Conservation (phyloP, 2,113 vertebrate species). For the Opisthocomus hoazin region DNA sequence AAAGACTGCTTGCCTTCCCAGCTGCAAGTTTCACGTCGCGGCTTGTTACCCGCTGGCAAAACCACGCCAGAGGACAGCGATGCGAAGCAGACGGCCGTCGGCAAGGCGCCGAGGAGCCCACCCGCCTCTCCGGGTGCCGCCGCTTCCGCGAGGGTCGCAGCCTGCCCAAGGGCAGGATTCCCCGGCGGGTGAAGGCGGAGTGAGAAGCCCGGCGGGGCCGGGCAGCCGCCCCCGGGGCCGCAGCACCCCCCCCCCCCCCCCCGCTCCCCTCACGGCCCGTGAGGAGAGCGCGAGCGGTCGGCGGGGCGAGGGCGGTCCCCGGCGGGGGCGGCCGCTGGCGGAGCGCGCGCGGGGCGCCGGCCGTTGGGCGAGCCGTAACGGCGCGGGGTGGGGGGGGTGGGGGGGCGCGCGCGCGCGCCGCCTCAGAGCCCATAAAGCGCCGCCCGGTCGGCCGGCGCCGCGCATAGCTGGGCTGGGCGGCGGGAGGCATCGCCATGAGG, state of each 20-base stretch:
- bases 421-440: conserved; percentile 35
- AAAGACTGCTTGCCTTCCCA: neutral
- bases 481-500: conserved; percentile 72
- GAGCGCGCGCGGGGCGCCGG: neutral
- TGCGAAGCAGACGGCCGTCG: neutral
- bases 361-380: neutral
- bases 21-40: neutral
- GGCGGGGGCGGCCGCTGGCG: neutral
- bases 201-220: accelerated
- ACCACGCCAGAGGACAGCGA: accelerated
- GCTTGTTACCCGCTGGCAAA: neutral
- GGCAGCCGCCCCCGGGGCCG: neutral
- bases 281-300: neutral
- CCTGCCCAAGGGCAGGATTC: neutral
- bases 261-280: accelerated
- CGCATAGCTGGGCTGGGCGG: neutral
- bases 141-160: neutral
- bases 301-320: neutral
- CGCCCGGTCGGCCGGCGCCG: neutral
- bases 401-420: neutral
- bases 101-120: neutral
- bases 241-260: accelerated
- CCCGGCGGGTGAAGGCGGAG: accelerated
- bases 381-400: neutral
- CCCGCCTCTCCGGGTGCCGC: neutral